Conservation (phyloP, 1,140 invertebrate genomes). For the Drosophila trapezifrons region DNA sequence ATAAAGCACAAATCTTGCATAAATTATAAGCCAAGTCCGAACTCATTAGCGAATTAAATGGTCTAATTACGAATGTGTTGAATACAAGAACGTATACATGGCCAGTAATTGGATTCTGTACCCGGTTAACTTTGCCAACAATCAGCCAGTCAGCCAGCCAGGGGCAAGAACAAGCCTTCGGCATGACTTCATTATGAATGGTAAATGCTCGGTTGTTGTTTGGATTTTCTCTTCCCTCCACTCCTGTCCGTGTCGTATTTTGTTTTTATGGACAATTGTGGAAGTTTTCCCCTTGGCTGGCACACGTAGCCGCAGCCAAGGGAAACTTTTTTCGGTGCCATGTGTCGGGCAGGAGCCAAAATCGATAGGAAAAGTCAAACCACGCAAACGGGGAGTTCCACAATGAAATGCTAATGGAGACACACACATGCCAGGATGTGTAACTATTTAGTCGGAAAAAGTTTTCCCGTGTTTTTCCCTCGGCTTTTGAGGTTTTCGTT, state of each 20-base stretch:
- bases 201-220: conserved; percentile 38
- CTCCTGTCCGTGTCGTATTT: not conserved
- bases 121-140: conserved; percentile 34
- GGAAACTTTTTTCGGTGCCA: conserved; percentile 43
- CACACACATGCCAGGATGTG: conserved; percentile 19
- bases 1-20: not conserved
- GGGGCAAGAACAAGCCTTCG: conserved; percentile 17
- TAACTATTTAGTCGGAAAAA: conserved; percentile 44
- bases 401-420: conserved; percentile 46
- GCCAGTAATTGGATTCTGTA: conserved; percentile 40
- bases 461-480: conserved; percentile 24
- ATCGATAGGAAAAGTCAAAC: conserved; percentile 55
- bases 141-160: conserved; percentile 8
- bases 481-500: conserved; percentile 21
- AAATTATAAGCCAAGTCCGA: not conserved
- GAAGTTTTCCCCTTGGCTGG: conserved; percentile 28
- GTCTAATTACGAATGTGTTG: conserved; percentile 30
- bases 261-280: conserved; percentile 49
- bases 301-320: conserved; percentile 19
- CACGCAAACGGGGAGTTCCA: conserved; percentile 36
- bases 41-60: conserved; percentile 33
- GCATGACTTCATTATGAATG: conserved; percentile 50
- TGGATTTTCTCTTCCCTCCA: not conserved
- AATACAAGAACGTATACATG: conserved; percentile 8
- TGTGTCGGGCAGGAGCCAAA: conserved; percentile 36